Percentiles rank a stretch among this genome's conserved stretches.
Conservation (phyloP, 2,797 vertebrate species). For the Eospalax fontanierii region DNA sequence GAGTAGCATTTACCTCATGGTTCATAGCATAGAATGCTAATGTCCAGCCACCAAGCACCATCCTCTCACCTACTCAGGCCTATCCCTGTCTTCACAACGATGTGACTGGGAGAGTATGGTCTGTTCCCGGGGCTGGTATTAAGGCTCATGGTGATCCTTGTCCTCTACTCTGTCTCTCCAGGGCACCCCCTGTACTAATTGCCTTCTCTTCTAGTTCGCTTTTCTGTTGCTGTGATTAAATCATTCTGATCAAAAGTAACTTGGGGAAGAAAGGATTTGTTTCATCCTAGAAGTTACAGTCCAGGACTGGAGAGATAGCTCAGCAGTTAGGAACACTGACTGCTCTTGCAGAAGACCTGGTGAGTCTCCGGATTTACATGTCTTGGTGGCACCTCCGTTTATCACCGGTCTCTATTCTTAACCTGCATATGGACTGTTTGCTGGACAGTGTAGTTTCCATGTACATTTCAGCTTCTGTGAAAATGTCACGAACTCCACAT, state of each 20-base stretch:
- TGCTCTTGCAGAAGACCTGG: too few relatives aligned
- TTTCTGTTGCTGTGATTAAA: too few relatives aligned
- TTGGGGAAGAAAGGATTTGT: too few relatives aligned
- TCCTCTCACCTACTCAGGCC: not conserved
- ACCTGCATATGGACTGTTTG: not conserved
- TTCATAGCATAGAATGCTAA: not conserved
- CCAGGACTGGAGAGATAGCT: too few relatives aligned
- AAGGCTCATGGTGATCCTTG: not conserved
- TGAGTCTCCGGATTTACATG: too few relatives aligned
- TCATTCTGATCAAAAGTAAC: too few relatives aligned
- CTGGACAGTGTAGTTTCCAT: not conserved
- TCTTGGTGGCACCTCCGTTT: not conserved
- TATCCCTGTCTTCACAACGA: not conserved
- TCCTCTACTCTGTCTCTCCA: not conserved
- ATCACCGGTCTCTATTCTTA: not conserved
- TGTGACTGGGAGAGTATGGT: accelerated
- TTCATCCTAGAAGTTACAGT: too few relatives aligned
- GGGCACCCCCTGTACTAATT: not conserved
- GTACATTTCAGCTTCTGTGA: not conserved
- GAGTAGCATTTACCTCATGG: not conserved
- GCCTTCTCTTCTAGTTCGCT: not conserved
- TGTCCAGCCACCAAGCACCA: not conserved
- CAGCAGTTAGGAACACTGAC: too few relatives aligned
- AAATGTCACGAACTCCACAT: not conserved
- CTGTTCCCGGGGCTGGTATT: not conserved